Evolutionary conservation across 2,888 invertebrate genomes (phyloP), one percentile per base, ranked within the genome.

Genomic region (Polia nebulosa): DNA sequence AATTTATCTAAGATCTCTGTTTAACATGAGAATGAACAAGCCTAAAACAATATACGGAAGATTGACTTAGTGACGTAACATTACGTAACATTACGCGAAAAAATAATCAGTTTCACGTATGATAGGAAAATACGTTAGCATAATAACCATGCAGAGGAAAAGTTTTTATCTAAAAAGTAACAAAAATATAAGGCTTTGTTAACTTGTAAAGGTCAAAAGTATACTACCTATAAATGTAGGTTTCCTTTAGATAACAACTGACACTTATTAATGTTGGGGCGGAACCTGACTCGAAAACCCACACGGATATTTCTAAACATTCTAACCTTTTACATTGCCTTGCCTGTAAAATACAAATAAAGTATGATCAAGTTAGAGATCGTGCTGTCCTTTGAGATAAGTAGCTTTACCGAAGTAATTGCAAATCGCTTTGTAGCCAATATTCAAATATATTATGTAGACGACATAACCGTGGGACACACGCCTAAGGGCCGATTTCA

Each of bases 301-400:
- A 45, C 61, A 81, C 55, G 64, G 72, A 76, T 64, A 77, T 71
- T 62, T 55, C 49, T 68, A 63, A 20, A 59, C 36, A 70, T 70
- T 76, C 4, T 60, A 60, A 76, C 44, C 52, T 68, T 76, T 59
- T 47, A 60, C 17, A 63, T 44, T 25, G 13, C 62, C 59, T 80
- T 76, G 81, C 57, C 29, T 41, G n/a, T 45, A 76, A 55, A 76
- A 59, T 36, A 27, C 68, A 22, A 62, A 53, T 66, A 39, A 74
- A 66, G 13, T 74, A 49, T 47, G 41, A 76, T 27, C 32, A 66
- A 44, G 29, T 66, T 47, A 45, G 34, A 60, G 41, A 57, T 62
- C 49, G 45, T 51, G 77, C 53, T 75, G 77, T 62, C 60, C 53
- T 76, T 58, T 45, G 5, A 69, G 34, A 44, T 59, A 68, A 60